Evolutionary conservation across 2,888 invertebrate species (phyloP), one percentile per base, ranked within the genome.

Genomic region (Caenorhabditis sp.): DNA sequence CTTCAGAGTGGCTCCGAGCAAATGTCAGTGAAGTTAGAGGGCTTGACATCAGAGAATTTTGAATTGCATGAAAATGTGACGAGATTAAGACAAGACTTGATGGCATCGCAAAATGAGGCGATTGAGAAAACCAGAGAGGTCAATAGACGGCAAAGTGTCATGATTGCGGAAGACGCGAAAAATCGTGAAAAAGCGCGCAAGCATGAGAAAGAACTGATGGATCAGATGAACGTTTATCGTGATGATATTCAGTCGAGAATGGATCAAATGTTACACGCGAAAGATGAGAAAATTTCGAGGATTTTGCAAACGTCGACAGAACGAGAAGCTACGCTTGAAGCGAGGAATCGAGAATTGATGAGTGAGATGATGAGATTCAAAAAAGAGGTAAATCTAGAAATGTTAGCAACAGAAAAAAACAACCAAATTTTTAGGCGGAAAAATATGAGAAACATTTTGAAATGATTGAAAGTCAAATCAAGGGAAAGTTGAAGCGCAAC

Each of bases 401-500:
- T 2, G 8, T 55, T n/a, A n/a, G n/a, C n/a, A n/a, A 23, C 5
- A 49, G 43, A 51, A 3, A 58, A 65, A 5, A 10, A 36, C 36
- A 24, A 58, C 10, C 21, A 17, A 50, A 49, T 57, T 49, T 21
- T 4, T 27, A 61, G 19, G 51, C 59, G 59, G 43, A 21, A 1
- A 57, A 59, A 37, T 61, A 19, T 31, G 19, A 59, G 21, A n/a
- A 24, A 27, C 49, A 69, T 55, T 51, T 62, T 21, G 59, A 17
- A 26, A 55, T 64, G 64, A 64, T 69, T 24, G 64, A 57, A n/a
- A 60, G 64, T 26, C 63, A 69, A 36, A 63, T 73, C 50, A 65
- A 68, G 54, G 72, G 68, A 5, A 57, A 68, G 21, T 24, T 73
- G 65, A 67, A 66, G 51, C 55, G 72, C 26, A 65, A 55, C 50